Evolutionary conservation across 1,140 invertebrate genomes (phyloP).

Genomic region (Dendrolimus punctatus): DNA sequence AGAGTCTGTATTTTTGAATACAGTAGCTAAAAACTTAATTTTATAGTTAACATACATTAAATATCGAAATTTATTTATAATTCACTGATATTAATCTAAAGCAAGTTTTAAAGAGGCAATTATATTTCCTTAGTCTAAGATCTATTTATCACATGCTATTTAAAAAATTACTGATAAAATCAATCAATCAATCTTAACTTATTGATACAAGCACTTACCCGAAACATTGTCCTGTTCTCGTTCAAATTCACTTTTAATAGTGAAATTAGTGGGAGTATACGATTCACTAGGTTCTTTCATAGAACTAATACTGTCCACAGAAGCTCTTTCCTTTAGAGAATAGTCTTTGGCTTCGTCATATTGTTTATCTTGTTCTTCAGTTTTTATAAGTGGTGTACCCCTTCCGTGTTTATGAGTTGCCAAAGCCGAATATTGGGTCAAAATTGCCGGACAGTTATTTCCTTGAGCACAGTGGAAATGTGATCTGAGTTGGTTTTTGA

Average conservation of each 20-base stretch:
- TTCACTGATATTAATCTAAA: too few species aligned
- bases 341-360: slow-evolving; percentile 68
- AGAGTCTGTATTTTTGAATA: too few species aligned
- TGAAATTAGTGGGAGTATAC: slow-evolving; percentile 55
- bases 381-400: slow-evolving; percentile 56
- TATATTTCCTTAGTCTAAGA: too few species aligned
- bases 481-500: slow-evolving; percentile 55
- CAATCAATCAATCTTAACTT: too few species aligned
- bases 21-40: too few species aligned
- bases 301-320: slow-evolving; percentile 49
- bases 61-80: too few species aligned
- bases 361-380: slow-evolving; percentile 54
- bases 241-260: slow-evolving; percentile 66
- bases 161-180: too few species aligned
- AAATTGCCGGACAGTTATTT: slow-evolving; percentile 60
- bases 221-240: slow-evolving; percentile 63
- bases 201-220: slow-evolving; percentile 42
- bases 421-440: slow-evolving; percentile 64
- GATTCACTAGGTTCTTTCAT: slow-evolving; percentile 46
- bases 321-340: slow-evolving; percentile 63
- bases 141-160: too few species aligned
- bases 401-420: slow-evolving; percentile 64
- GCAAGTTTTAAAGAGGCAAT: too few species aligned
- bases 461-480: slow-evolving; percentile 68
- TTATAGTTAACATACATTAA: too few species aligned